Evolutionary conservation across 2,113 vertebrate species (phyloP).

Genomic region (Seriola aureovittata): DNA sequence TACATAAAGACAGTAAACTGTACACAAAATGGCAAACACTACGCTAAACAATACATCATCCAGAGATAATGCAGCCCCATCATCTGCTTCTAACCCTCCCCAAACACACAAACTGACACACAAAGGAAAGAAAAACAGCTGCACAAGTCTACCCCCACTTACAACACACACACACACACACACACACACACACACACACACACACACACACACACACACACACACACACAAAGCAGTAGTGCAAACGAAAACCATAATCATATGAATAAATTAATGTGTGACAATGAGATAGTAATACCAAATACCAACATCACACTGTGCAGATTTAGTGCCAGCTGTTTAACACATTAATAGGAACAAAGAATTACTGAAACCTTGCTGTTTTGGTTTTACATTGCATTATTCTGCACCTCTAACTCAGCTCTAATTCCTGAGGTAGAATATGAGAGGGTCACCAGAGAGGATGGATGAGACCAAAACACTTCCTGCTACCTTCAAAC

Average conservation of each 20-base stretch:
- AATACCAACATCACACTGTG: constrained; percentile 42
- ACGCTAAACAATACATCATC: constrained; percentile 24
- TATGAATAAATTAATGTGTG: constrained; percentile 45
- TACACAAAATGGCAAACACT: neutral
- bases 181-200: constrained; percentile 12
- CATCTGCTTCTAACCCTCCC: constrained; percentile 15
- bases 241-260: constrained; percentile 32
- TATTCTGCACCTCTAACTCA: constrained; percentile 19
- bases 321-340: constrained; percentile 45
- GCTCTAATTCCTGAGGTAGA: neutral
- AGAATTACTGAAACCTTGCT: constrained; percentile 18
- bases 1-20: constrained; percentile 18
- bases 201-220: constrained; percentile 21
- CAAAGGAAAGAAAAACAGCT: constrained; percentile 50
- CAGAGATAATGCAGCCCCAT: constrained; percentile 33
- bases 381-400: constrained; percentile 23
- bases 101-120: constrained; percentile 15
- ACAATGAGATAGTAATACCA: constrained; percentile 38
- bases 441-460: constrained; percentile 23
- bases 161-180: constrained; percentile 2
- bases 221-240: constrained; percentile 14
- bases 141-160: constrained; percentile 22
- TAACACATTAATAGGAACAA: constrained; percentile 21
- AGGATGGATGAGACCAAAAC: constrained; percentile 8
- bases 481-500: constrained; percentile 16